Percentiles rank a stretch among this genome's conserved stretches.
Conservation (phyloP, 2,888 invertebrate genomes). For the Spodoptera picta region DNA sequence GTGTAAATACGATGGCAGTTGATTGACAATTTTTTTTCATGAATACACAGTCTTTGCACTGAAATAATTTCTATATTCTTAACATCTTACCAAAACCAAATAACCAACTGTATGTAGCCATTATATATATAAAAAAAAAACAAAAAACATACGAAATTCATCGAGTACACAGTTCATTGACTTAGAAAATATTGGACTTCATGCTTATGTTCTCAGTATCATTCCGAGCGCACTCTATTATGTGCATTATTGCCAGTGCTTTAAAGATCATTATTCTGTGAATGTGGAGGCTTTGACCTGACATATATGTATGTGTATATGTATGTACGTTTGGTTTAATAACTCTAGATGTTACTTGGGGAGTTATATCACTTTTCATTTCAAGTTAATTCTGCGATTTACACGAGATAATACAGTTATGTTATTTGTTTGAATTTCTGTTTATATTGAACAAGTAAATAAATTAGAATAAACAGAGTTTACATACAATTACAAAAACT, state of each 20-base stretch:
- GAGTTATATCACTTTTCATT: constrained; percentile 6
- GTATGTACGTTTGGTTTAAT: constrained; percentile 12
- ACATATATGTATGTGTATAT: not conserved
- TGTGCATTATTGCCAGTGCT: not conserved
- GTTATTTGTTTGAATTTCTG: not conserved
- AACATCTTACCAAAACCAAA: too few species aligned
- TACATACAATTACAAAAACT: not conserved
- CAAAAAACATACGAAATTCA: constrained; percentile 15
- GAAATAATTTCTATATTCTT: too few species aligned
- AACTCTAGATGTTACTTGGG: constrained; percentile 5
- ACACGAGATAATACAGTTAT: constrained; percentile 1
- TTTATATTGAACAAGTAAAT: not conserved
- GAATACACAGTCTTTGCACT: too few species aligned
- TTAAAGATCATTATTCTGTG: constrained; percentile 6
- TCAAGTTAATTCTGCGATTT: constrained; percentile 3
- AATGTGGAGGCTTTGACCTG: not conserved
- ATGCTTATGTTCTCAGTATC: constrained; percentile 20
- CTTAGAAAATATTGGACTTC: constrained; percentile 46
- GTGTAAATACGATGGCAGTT: too few species aligned
- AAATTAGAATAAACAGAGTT: not conserved
- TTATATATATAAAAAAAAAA: too few species aligned
- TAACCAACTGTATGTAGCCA: too few species aligned
- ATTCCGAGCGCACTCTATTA: not conserved
- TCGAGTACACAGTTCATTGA: constrained; percentile 47
- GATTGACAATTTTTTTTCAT: too few species aligned